Evolutionary conservation across 2,113 vertebrate species (phyloP).

Genomic region (Aleadryas rufinucha): DNA sequence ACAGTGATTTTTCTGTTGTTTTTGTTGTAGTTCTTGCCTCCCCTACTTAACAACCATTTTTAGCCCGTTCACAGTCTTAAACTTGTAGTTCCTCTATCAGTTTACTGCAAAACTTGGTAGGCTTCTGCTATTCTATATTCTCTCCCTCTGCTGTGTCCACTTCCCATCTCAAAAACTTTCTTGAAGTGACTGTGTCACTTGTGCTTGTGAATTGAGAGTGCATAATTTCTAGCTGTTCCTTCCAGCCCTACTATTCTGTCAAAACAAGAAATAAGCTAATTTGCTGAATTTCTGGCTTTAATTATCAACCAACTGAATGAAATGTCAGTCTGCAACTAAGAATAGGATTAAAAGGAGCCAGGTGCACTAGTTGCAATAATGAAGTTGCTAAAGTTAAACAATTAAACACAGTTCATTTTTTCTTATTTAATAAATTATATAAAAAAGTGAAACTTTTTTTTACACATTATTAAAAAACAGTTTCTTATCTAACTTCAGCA

Average conservation of each 20-base stretch:
- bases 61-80: not conserved
- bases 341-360: not conserved
- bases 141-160: not conserved
- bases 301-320: not conserved
- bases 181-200: not conserved
- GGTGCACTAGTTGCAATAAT: not conserved
- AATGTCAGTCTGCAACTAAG: not conserved
- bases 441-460: slow-evolving; percentile 61
- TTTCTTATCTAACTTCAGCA: slow-evolving; percentile 58
- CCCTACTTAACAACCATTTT: not conserved
- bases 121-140: not conserved
- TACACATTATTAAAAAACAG: slow-evolving; percentile 59
- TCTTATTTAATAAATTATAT: slow-evolving; percentile 74
- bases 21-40: not conserved
- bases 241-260: not conserved
- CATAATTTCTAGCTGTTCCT: not conserved
- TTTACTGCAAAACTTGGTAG: not conserved
- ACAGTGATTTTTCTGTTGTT: not conserved
- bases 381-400: slow-evolving; percentile 47
- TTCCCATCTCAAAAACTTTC: not conserved
- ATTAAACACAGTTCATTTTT: slow-evolving; percentile 58
- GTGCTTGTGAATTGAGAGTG: not conserved
- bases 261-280: not conserved
- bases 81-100: not conserved
- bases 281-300: not conserved